A percentile compares a stretch with the other conserved stretches of the same genome.
Evolutionary conservation across 92 coral and sea anemone genomes (phyloP).

Genomic region (Desmophyllum pertusum): DNA sequence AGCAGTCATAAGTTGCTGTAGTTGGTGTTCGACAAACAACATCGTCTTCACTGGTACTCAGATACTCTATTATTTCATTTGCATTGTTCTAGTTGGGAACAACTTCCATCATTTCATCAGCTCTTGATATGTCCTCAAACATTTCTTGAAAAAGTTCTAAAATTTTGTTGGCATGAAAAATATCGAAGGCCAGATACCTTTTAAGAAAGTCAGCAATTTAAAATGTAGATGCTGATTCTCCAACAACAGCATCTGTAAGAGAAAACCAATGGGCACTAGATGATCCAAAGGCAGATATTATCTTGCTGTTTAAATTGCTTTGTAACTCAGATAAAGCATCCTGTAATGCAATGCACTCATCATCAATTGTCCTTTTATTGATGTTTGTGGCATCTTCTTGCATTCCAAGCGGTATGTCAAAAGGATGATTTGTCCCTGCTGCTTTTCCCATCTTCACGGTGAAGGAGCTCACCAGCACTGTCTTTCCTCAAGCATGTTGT

Average conservation of each 20-base stretch:
- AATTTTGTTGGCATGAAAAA: slow-evolving; percentile 38
- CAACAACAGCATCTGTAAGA: slow-evolving; percentile 36
- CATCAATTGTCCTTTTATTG: no score
- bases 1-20: no score
- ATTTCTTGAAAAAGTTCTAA: slow-evolving; percentile 42
- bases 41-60: no score
- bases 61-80: no score
- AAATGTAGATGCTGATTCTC: slow-evolving; percentile 35
- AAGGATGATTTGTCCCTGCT: no score
- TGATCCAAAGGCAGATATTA: slow-evolving; percentile 23
- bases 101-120: slow-evolving; percentile 30
- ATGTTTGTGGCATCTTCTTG: no score
- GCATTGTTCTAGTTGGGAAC: no score
- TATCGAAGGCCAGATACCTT: slow-evolving; percentile 26
- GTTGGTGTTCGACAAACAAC: no score
- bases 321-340: slow-evolving; percentile 41
- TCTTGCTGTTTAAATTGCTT: slow-evolving; percentile 19
- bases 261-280: slow-evolving; percentile 47
- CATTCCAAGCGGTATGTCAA: no score
- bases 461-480: slow-evolving; percentile 28
- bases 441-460: no score
- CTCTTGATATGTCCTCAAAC: slow-evolving; percentile 47
- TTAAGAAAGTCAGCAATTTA: slow-evolving; percentile 22
- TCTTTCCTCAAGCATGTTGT: slow-evolving; percentile 42
- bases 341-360: slow-evolving; percentile 25